These are phyloP conservation scores for Nasonia oneida DNA, from an alignment of 2,888 invertebrate species.

Conservation along the genomic window DNA sequence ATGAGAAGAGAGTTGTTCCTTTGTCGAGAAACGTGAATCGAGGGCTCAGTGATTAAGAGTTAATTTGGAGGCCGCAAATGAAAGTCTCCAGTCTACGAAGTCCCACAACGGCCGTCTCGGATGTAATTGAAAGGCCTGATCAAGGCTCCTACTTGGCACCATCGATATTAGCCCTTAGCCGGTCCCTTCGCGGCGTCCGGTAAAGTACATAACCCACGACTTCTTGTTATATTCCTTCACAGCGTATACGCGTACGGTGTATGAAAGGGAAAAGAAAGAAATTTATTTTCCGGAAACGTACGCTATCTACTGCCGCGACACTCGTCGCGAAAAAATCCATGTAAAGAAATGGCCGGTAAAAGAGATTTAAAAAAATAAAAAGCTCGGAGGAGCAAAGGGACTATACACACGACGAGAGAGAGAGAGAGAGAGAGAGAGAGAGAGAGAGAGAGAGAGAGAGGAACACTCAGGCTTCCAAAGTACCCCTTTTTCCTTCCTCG, in stretches of 20 bases:
- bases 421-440: too few species aligned
- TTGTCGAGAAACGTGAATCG: background rate
- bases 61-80: conserved; percentile 48
- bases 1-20: background rate
- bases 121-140: conserved; percentile 47
- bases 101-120: background rate
- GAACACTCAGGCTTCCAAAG: conserved; percentile 22
- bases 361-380: conserved; percentile 55
- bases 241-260: background rate
- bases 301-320: background rate
- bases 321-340: background rate
- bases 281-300: background rate
- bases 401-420: background rate
- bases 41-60: conserved; percentile 24
- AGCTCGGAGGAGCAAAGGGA: background rate
- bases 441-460: background rate
- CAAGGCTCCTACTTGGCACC: conserved; percentile 16
- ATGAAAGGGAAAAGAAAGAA: background rate
- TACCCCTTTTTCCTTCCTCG: conserved; percentile 25
- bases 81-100: conserved; percentile 7
- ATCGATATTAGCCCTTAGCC: conserved; percentile 12
- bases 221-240: background rate
- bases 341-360: conserved; percentile 30
- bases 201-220: too few species aligned
- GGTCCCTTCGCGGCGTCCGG: background rate